Conservation (phyloP, 2,113 vertebrate species). For the Eptesicus fuscus region DNA sequence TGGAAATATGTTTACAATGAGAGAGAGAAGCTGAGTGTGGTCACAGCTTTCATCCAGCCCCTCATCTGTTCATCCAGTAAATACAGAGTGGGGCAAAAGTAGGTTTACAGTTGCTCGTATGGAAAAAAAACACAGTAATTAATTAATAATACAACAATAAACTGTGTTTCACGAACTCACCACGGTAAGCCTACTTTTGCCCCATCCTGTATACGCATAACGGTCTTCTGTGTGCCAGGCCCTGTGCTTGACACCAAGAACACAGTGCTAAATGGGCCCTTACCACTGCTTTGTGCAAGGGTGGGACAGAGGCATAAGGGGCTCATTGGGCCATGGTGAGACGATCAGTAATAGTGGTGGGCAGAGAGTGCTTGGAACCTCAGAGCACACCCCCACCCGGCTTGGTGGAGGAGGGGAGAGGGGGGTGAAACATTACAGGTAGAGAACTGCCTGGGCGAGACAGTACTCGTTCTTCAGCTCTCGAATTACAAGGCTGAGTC, state of each 20-base stretch:
- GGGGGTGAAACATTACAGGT: fast-evolving
- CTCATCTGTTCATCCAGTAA: background rate
- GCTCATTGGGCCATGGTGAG: background rate
- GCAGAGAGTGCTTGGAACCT: background rate
- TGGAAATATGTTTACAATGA: background rate
- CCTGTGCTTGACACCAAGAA: background rate
- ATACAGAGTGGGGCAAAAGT: background rate
- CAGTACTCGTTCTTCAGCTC: background rate
- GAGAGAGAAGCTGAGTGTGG: background rate
- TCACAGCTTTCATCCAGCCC: background rate
- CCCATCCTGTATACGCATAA: background rate
- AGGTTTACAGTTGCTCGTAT: background rate
- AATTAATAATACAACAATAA: background rate
- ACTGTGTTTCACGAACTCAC: background rate
- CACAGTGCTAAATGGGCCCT: background rate
- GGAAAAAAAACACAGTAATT: background rate
- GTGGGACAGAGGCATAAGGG: background rate
- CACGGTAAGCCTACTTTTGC: background rate
- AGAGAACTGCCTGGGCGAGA: background rate
- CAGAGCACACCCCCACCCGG: background rate
- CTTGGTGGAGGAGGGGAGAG: no score
- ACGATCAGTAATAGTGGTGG: background rate
- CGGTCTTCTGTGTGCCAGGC: background rate
- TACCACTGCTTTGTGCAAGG: background rate
- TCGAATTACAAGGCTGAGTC: background rate